phyloP scores from a whole-genome alignment of 2,888 invertebrate genomes.

The Andrena camellia region DNA sequence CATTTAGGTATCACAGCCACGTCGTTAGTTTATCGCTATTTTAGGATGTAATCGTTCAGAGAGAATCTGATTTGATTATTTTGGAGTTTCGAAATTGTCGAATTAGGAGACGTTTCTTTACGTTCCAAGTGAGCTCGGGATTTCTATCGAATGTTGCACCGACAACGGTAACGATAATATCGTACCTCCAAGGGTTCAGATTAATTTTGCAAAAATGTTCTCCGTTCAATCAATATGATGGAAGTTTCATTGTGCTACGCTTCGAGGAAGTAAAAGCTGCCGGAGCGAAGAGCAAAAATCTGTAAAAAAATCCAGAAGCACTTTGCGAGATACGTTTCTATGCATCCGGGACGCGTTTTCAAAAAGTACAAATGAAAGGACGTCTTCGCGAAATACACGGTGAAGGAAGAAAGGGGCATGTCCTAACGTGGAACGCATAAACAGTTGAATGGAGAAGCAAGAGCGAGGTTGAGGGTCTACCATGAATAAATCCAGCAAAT shows the following conservation, averaged over 20 bases:
- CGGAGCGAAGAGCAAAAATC: not conserved
- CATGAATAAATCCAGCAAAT: slow-evolving; percentile 30
- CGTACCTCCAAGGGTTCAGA: too few species aligned
- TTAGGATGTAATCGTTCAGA: not conserved
- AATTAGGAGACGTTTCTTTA: too few species aligned
- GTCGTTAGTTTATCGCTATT: not conserved
- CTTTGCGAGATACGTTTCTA: slow-evolving; percentile 17
- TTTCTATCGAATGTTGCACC: too few species aligned
- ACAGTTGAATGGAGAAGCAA: not conserved
- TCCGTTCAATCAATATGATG: not conserved
- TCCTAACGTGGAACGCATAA: slow-evolving; percentile 6
- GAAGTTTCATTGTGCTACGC: not conserved
- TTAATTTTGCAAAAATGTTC: too few species aligned
- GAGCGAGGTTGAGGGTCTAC: not conserved
- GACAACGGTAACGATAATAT: too few species aligned
- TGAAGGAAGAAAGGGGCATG: not conserved
- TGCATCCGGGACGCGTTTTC: slow-evolving; percentile 16
- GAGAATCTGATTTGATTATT: too few species aligned
- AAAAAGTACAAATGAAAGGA: slow-evolving; percentile 16
- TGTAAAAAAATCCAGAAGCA: not conserved
- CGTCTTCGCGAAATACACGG: not conserved
- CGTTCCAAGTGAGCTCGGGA: too few species aligned
- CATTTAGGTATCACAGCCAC: not conserved
- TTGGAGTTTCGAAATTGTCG: too few species aligned
- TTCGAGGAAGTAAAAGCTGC: not conserved